phyloP scores from a whole-genome alignment of 2,113 vertebrate species.

The Callocephalon fimbriatum region DNA sequence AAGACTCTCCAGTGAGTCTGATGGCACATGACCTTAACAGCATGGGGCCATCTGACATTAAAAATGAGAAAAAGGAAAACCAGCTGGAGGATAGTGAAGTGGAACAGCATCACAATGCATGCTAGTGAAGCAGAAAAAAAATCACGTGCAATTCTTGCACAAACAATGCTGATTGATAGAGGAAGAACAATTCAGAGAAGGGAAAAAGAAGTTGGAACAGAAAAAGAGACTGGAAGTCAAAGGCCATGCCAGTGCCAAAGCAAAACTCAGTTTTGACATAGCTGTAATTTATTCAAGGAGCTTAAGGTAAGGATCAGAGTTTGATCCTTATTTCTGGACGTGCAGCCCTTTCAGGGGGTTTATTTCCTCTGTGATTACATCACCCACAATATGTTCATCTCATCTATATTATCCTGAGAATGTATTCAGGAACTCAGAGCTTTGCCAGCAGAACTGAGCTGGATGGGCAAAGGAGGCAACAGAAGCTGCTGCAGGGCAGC shows the following conservation, averaged over 20 bases:
- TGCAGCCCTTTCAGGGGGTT: neutral
- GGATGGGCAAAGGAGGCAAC: neutral
- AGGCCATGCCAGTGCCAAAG: neutral
- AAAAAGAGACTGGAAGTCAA: neutral
- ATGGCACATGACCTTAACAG: conserved; percentile 5
- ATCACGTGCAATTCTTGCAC: neutral
- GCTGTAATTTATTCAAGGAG: neutral
- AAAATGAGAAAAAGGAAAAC: neutral
- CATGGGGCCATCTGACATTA: neutral
- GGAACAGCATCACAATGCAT: neutral
- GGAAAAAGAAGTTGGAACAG: neutral
- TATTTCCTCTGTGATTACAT: neutral
- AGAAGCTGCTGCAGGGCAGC: neutral
- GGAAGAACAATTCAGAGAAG: neutral
- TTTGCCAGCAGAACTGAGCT: neutral
- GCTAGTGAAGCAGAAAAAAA: neutral
- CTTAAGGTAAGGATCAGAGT: neutral
- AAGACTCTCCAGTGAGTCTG: neutral
- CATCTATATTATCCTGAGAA: neutral
- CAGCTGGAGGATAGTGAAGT: neutral
- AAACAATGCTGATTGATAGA: neutral
- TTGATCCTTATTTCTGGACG: neutral
- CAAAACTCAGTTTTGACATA: neutral
- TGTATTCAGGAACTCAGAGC: neutral
- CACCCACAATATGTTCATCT: neutral